phyloP scores from a whole-genome alignment of 1,140 invertebrate genomes.

The Melitaea cinxia region DNA sequence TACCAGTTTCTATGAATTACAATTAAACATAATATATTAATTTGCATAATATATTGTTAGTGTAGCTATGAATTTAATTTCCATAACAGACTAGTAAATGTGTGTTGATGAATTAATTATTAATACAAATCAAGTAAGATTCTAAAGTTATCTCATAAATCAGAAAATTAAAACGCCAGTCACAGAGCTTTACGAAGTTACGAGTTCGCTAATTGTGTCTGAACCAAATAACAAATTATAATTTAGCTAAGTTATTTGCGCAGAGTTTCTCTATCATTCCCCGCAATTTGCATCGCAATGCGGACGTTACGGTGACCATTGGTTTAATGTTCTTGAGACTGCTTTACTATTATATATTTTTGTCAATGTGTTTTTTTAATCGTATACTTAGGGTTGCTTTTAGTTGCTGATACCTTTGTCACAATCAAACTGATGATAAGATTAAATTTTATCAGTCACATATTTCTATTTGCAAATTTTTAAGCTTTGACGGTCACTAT shows the following conservation, averaged over 20 bases:
- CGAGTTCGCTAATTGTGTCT: constrained; percentile 49
- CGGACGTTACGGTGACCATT: constrained; percentile 35
- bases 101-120: too few relatives aligned
- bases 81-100: too few relatives aligned
- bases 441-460: too few relatives aligned
- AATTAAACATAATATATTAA: too few relatives aligned
- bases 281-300: constrained; percentile 65
- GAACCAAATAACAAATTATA: constrained; percentile 70
- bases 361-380: constrained; percentile 12
- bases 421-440: too few relatives aligned
- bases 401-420: too few relatives aligned
- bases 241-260: constrained; percentile 59
- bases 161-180: constrained; percentile 38
- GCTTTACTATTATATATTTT: background rate
- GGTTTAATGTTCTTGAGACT: constrained; percentile 3
- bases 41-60: too few relatives aligned
- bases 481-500: too few relatives aligned
- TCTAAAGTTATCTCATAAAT: constrained; percentile 34
- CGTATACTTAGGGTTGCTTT: too few relatives aligned
- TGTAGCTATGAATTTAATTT: too few relatives aligned
- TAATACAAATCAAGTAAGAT: background rate
- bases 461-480: too few relatives aligned
- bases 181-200: constrained; percentile 39
- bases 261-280: constrained; percentile 58
- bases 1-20: too few relatives aligned